Percentiles rank a stretch among this genome's conserved stretches.
phyloP scores from a whole-genome alignment of 2,888 invertebrate species.

The Sesia apiformis region DNA sequence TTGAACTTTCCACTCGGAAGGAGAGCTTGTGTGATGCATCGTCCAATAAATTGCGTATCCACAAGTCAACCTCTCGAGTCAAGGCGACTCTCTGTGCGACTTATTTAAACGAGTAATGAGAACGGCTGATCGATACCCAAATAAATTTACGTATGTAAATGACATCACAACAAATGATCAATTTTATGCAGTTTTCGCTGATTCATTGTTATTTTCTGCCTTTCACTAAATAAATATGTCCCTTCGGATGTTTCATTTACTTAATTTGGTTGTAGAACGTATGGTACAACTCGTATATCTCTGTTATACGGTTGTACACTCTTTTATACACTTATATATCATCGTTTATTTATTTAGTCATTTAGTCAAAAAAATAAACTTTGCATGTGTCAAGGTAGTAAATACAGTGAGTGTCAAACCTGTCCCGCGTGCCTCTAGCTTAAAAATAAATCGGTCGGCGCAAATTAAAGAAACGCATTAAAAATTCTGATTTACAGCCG shows the following conservation, averaged over 20 bases:
- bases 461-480: conserved; percentile 49
- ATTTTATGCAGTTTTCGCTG: conserved; percentile 21
- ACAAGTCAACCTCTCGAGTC: conserved; percentile 29
- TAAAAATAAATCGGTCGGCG: conserved; percentile 37
- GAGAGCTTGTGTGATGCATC: conserved; percentile 32
- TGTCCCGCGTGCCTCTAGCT: conserved; percentile 17
- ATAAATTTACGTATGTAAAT: conserved; percentile 35
- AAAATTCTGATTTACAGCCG: conserved; percentile 50
- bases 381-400: conserved; percentile 21
- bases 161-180: conserved; percentile 30
- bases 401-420: conserved; percentile 29
- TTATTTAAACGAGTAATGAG: conserved; percentile 22
- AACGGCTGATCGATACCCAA: conserved; percentile 38
- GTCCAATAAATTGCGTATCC: conserved; percentile 40
- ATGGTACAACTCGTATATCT: not conserved
- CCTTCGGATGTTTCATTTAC: not conserved
- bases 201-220: conserved; percentile 12
- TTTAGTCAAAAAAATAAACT: conserved; percentile 4
- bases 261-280: not conserved
- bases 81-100: conserved; percentile 21
- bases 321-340: too few relatives aligned
- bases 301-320: too few relatives aligned
- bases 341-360: not conserved
- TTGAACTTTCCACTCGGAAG: conserved; percentile 26
- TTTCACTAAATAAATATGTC: not conserved